Conservation (phyloP, 2,888 invertebrate species). For the Mactromeris polynyma region DNA sequence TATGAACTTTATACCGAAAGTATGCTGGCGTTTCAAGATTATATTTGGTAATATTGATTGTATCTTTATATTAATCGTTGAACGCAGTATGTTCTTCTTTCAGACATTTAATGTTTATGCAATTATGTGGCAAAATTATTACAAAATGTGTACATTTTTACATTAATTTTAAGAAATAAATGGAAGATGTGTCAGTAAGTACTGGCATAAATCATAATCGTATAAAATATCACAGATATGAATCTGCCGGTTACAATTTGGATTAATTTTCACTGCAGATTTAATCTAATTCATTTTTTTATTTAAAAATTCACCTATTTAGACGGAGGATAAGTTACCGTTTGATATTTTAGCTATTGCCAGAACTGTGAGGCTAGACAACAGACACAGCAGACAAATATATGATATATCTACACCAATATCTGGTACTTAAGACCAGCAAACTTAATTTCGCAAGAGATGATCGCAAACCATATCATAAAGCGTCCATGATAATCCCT, state of each 20-base stretch:
- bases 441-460: too few relatives aligned
- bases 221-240: not conserved
- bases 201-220: not conserved
- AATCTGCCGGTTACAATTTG: not conserved
- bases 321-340: too few relatives aligned
- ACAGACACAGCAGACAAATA: too few relatives aligned
- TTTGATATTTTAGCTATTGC: too few relatives aligned
- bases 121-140: not conserved
- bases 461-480: too few relatives aligned
- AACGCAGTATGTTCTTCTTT: not conserved
- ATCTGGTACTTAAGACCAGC: too few relatives aligned
- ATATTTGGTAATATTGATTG: not conserved
- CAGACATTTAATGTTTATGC: not conserved
- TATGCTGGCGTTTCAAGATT: not conserved
- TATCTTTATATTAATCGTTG: not conserved
- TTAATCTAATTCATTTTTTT: not conserved
- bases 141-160: not conserved
- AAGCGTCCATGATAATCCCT: too few relatives aligned
- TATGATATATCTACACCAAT: too few relatives aligned
- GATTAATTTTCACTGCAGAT: not conserved
- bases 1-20: not conserved
- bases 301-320: too few relatives aligned
- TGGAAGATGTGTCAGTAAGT: not conserved
- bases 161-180: not conserved
- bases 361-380: too few relatives aligned